Percentiles rank a stretch among this genome's conserved stretches.
Evolutionary conservation across 2,113 vertebrate species (phyloP).

Genomic region (Chauna torquata): DNA sequence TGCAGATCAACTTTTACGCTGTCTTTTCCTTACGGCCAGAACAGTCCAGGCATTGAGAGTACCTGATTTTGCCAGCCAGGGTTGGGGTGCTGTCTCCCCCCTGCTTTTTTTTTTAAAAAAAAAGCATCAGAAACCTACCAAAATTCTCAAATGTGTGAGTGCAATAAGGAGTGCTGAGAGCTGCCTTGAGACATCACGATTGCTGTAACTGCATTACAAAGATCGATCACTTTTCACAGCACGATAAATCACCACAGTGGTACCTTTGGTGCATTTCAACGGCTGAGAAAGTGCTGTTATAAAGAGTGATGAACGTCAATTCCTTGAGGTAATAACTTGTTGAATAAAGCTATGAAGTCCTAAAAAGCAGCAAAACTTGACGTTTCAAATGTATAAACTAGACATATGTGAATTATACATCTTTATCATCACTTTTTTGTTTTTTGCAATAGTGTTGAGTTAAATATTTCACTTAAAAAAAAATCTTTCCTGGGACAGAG

Average conservation of each 20-base stretch:
- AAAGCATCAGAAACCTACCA: background rate
- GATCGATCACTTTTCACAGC: constrained; percentile 34
- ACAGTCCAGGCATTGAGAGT: accelerated
- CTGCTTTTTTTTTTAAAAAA: background rate
- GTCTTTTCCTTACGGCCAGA: background rate
- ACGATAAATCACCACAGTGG: background rate
- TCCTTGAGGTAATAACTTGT: background rate
- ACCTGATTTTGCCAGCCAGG: background rate
- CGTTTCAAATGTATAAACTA: background rate
- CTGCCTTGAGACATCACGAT: constrained; percentile 24
- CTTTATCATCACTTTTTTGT: background rate
- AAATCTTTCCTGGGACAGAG: background rate
- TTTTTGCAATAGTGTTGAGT: background rate
- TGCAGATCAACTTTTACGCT: background rate
- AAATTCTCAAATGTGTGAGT: background rate
- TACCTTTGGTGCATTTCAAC: background rate
- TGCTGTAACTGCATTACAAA: constrained; percentile 28
- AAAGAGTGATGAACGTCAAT: background rate
- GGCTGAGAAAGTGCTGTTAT: background rate
- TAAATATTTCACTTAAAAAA: background rate
- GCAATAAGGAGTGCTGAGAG: constrained; percentile 6
- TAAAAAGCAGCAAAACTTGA: background rate
- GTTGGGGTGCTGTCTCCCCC: background rate
- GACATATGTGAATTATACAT: background rate
- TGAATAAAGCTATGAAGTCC: background rate